phyloP scores from a whole-genome alignment of 1,140 invertebrate genomes.

The Cydia strobilella region DNA sequence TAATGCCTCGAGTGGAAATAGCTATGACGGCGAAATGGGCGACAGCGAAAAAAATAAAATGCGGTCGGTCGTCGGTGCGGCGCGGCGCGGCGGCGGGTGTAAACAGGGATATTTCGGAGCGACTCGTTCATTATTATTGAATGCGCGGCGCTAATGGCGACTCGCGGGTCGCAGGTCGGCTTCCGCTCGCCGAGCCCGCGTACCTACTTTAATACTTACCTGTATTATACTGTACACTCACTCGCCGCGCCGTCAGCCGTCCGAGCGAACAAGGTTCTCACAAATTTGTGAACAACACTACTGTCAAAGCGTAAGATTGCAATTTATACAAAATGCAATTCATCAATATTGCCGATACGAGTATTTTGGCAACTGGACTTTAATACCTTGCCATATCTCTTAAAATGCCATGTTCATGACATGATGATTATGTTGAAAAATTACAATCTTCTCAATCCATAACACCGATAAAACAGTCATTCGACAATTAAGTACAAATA shows the following conservation, averaged over 20 bases:
- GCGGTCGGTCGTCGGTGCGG: conserved; percentile 74
- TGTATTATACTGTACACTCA: too few relatives aligned
- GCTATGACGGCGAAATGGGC: conserved; percentile 81
- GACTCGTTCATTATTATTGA: conserved; percentile 79
- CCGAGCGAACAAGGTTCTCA: background rate
- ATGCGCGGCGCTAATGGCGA: conserved; percentile 75
- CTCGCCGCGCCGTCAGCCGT: background rate
- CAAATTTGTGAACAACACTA: background rate
- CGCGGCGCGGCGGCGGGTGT: conserved; percentile 76
- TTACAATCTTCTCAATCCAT: background rate
- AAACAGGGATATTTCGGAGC: conserved; percentile 79
- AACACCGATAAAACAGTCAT: conserved; percentile 23
- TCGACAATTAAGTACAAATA: conserved; percentile 25
- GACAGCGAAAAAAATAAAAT: conserved; percentile 81
- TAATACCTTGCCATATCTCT: too few relatives aligned
- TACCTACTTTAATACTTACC: background rate
- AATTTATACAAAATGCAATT: too few relatives aligned
- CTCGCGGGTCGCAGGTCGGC: conserved; percentile 52
- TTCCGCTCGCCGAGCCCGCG: conserved; percentile 12
- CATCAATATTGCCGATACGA: too few relatives aligned
- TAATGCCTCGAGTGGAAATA: conserved; percentile 80
- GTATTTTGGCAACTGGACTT: too few relatives aligned
- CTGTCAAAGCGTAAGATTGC: background rate
- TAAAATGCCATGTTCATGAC: conserved; percentile 4
- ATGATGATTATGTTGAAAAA: too few relatives aligned